Evolutionary conservation across 1,140 invertebrate genomes (phyloP), one percentile per base, ranked within the genome.

Genomic region (Dinoponera quadriceps): DNA sequence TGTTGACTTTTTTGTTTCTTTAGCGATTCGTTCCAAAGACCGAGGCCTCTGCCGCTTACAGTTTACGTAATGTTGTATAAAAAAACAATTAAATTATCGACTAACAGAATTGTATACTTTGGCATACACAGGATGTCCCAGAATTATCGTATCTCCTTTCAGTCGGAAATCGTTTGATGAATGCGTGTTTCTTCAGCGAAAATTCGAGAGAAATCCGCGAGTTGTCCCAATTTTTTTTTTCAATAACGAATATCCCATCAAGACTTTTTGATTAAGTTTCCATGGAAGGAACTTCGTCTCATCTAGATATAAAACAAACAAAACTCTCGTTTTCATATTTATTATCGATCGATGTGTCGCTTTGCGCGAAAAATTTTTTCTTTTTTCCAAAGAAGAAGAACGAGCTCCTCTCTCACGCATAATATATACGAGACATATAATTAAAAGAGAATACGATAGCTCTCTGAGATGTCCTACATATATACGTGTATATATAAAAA

Each of bases 11-110:
- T 85, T 59, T 72, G 38, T 85, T 66, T 82, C 71, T 57, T 84
- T 74, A 88, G 66, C 20, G 38, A 74, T 86, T 83, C 44, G 25
- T 74, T 77, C 72, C 82, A 88, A 90, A 87, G 66, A 83, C 62
- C 83, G 69, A 54, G 48, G 73, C 44, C 65, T 44, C 38, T 81
- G 44, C 33, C 71, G 38, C 14, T n/a, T n/a, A 38, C 29, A 44
- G 38, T 44, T 68, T 51, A 71, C 44, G 62, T 65, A 22, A 75
- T 72, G 44, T 63, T 51, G 71, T 65, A 16, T 11, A 72, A 51
- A 49, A n/a, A 77, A 65, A 57, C 49, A 74, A 82, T 59, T 71
- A 25, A 48, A 87, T 86, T 54, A 72, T 75, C 48, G 77, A 54
- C 20, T 22, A 69, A 75, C 38, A 82, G 69, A 83, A 78, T 55